Evolutionary conservation across 2,888 invertebrate species (phyloP), one percentile per base, ranked within the genome.

Genomic region (Agonopterix arenella): DNA sequence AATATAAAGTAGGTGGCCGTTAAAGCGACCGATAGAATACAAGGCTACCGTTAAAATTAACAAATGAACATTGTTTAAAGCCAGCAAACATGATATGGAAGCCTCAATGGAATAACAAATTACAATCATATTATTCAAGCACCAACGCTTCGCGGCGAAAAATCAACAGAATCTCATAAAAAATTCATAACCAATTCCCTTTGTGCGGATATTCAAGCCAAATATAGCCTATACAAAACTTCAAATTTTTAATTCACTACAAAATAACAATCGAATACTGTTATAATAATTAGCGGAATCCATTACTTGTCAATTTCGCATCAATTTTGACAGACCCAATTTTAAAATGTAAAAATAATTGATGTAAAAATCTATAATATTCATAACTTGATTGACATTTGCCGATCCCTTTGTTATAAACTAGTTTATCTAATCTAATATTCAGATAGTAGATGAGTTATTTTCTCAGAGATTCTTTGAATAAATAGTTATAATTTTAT

Each of bases 301-400:
- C 69, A 73, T 74, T 73, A 64, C 71, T 53, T 72, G 73, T 71
- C 78, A 80, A 81, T 80, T 76, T 73, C 57, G 48, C 59, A 67
- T 70, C 70, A 69, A 73, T 68, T 69, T 61, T 63, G 65, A 66
- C 62, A 61, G 59, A 59, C 7, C 28, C 28, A 28, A 28, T 66
- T 59, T 59, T 57, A 61, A 67, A 5, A 28, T 28, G 28, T 7
- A 28, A 28, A 66, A 67, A 67, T 70, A 59, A 63, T 65, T 67
- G 67, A 69, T 60, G 56, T 59, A 53, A 53, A 60, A 62, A 66
- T 72, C 66, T 62, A 66, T 66, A 72, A 73, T n/a, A 76, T 75
- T 76, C 60, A 74, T 69, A 69, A 64, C 56, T 68, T 83, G 88
- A 88, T 84, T 85, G 88, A 84, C 84, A 65, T 72, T 64, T 70